Evolutionary conservation across 2,797 vertebrate genomes (phyloP).

Genomic region (Argyrosomus regius): DNA sequence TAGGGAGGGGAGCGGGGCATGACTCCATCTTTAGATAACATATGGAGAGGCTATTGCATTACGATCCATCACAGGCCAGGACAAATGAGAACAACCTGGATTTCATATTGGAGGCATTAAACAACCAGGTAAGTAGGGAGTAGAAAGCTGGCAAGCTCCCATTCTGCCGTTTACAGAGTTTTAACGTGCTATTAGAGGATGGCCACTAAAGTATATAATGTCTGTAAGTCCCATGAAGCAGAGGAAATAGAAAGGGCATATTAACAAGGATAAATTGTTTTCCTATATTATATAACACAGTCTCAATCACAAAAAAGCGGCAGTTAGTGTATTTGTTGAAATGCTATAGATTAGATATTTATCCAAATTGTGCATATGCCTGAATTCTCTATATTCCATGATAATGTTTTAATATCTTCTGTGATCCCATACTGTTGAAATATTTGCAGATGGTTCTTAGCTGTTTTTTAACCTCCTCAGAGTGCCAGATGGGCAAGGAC

Average conservation of each 20-base stretch:
- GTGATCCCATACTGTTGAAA: slow-evolving; percentile 41
- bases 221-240: slow-evolving; percentile 27
- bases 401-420: slow-evolving; percentile 23
- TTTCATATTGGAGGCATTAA: slow-evolving; percentile 68
- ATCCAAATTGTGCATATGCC: slow-evolving; percentile 15
- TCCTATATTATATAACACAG: neutral
- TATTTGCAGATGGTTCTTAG: slow-evolving; percentile 57
- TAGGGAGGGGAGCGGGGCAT: slow-evolving; percentile 61
- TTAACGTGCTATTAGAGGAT: slow-evolving; percentile 49
- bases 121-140: slow-evolving; percentile 55
- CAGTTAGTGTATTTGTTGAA: slow-evolving; percentile 1
- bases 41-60: slow-evolving; percentile 76
- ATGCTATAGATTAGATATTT: slow-evolving; percentile 11
- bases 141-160: slow-evolving; percentile 40
- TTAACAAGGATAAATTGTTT: slow-evolving; percentile 12
- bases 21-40: slow-evolving; percentile 81
- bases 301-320: neutral
- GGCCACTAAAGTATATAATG: neutral
- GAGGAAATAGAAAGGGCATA: slow-evolving; percentile 15
- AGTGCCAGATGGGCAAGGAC: slow-evolving; percentile 59
- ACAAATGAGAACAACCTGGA: slow-evolving; percentile 81
- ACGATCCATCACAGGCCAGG: slow-evolving; percentile 77
- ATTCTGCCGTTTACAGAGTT: slow-evolving; percentile 51
- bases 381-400: slow-evolving; percentile 20
- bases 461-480: slow-evolving; percentile 43